Evolutionary conservation across 2,888 invertebrate genomes (phyloP).

Genomic region (Mythimna vitellina): DNA sequence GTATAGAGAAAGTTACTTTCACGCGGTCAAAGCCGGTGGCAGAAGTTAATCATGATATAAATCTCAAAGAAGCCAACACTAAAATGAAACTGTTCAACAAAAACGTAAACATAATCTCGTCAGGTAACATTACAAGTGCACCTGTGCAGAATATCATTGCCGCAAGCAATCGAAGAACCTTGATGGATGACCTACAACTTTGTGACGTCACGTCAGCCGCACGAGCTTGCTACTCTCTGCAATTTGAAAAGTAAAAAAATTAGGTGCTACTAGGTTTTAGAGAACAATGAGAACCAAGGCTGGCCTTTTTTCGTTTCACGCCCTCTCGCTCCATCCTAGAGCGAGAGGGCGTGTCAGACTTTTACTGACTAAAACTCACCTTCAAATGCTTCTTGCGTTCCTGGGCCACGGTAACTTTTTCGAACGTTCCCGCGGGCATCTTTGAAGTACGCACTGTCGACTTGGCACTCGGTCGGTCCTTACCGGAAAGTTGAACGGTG

Average conservation of each 20-base stretch:
- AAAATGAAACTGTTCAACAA: neutral
- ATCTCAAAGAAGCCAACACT: neutral
- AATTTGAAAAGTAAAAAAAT: conserved; percentile 19
- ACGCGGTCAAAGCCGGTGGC: no score
- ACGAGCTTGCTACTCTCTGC: conserved; percentile 17
- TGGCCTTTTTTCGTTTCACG: no score
- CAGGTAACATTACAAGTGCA: conserved; percentile 41
- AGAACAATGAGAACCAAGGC: neutral
- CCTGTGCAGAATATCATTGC: conserved; percentile 29
- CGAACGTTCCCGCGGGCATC: no score
- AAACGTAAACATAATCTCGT: neutral
- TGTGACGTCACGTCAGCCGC: conserved; percentile 49
- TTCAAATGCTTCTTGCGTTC: no score
- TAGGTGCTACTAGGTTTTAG: conserved; percentile 7
- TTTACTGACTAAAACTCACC: no score
- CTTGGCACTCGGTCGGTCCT: no score
- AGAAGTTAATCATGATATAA: neutral
- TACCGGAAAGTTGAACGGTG: no score
- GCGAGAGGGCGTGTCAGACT: no score
- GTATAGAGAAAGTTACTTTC: no score
- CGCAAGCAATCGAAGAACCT: conserved; percentile 50
- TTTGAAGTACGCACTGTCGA: no score
- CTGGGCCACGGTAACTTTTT: no score
- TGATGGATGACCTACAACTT: conserved; percentile 49
- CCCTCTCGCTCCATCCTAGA: no score